Evolutionary conservation across 1,140 invertebrate species (phyloP).

Genomic region (Ctenoplectra terminalis): DNA sequence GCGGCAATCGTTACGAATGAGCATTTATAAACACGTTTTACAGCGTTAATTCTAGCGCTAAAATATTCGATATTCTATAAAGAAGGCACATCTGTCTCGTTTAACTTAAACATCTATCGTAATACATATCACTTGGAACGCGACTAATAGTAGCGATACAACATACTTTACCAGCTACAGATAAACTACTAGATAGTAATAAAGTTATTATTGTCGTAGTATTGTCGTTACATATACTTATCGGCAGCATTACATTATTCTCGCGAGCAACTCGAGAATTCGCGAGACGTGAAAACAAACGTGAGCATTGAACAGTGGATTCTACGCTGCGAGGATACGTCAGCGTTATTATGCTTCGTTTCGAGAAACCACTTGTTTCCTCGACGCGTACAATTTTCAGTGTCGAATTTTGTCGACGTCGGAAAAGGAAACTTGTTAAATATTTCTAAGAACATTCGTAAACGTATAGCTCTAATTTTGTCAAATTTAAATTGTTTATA

Average conservation of each 20-base stretch:
- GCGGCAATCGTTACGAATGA: conserved; percentile 67
- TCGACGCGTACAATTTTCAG: not conserved
- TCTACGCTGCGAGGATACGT: not conserved
- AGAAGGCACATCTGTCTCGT: conserved; percentile 74
- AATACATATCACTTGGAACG: conserved; percentile 75
- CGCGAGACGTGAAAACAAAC: not conserved
- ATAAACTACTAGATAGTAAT: conserved; percentile 53
- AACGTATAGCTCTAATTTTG: not conserved
- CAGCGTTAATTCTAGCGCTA: conserved; percentile 21
- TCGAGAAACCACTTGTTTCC: not conserved
- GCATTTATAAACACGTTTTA: conserved; percentile 52
- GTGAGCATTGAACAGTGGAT: conserved; percentile 14
- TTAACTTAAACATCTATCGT: conserved; percentile 69
- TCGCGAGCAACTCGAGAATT: conserved; percentile 13
- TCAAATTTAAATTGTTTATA: not conserved
- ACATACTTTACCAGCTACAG: conserved; percentile 35
- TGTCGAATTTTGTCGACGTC: not conserved
- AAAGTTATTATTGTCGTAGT: conserved; percentile 45
- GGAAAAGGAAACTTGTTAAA: not conserved
- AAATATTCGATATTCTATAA: conserved; percentile 38
- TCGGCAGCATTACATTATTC: conserved; percentile 49
- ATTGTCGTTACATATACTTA: conserved; percentile 40
- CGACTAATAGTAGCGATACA: conserved; percentile 61
- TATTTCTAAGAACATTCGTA: not conserved
- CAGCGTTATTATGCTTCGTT: conserved; percentile 14